Conservation (phyloP, 1,140 invertebrate genomes). For the Drosophila jambulina region DNA sequence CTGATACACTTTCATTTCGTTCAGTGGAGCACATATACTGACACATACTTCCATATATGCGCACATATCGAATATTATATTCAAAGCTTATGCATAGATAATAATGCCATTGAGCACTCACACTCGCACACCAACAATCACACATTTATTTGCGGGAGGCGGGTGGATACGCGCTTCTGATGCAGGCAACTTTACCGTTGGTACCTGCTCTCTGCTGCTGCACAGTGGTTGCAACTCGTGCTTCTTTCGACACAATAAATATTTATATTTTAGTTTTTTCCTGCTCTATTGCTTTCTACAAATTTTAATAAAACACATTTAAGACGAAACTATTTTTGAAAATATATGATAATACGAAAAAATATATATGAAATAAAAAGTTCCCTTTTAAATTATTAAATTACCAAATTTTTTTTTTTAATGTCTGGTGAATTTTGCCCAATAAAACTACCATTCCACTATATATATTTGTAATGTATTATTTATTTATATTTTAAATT, state of each 20-base stretch:
- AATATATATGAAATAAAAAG: too few relatives aligned
- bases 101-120: constrained; percentile 28
- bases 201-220: constrained; percentile 25
- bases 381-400: too few relatives aligned
- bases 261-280: too few relatives aligned
- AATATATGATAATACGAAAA: too few relatives aligned
- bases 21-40: background rate
- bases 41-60: background rate
- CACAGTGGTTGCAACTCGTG: background rate
- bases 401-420: too few relatives aligned
- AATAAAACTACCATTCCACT: background rate
- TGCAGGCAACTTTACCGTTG: constrained; percentile 21
- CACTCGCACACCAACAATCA: constrained; percentile 6
- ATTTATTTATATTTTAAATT: background rate
- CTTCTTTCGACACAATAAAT: background rate
- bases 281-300: too few relatives aligned
- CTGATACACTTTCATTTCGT: background rate
- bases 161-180: constrained; percentile 7
- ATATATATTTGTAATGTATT: too few relatives aligned
- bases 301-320: too few relatives aligned
- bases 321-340: too few relatives aligned
- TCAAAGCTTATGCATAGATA: constrained; percentile 56
- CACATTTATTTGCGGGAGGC: constrained; percentile 21
- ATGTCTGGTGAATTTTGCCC: too few relatives aligned
- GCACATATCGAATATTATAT: constrained; percentile 25